Conservation (phyloP, 2,113 vertebrate genomes). For the Dromas ardeola region DNA sequence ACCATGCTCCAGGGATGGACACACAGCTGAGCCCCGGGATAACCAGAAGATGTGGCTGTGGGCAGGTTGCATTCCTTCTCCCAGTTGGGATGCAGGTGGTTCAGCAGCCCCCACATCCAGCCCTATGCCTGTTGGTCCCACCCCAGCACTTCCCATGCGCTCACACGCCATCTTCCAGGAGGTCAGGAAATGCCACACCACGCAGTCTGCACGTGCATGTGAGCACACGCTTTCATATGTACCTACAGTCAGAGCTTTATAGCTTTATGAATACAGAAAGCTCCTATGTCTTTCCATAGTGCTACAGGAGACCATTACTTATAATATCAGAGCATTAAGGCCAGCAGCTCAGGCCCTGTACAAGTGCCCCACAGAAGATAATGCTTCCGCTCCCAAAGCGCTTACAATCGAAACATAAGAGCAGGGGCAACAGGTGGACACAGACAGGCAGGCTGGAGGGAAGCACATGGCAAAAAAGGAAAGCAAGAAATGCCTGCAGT, state of each 20-base stretch:
- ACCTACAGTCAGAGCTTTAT: not conserved
- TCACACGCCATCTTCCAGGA: not conserved
- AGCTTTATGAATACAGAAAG: not conserved
- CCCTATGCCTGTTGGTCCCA: not conserved
- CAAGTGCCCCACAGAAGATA: not conserved
- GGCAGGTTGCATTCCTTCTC: not conserved
- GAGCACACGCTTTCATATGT: fast-evolving
- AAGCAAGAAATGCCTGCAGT: not conserved
- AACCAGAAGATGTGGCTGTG: not conserved
- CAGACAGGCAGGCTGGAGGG: constrained; percentile 24
- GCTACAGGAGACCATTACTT: not conserved
- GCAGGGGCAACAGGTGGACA: constrained; percentile 13
- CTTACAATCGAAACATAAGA: not conserved
- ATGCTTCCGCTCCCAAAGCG: not conserved
- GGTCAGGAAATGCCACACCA: not conserved
- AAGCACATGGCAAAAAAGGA: not conserved
- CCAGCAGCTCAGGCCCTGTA: not conserved
- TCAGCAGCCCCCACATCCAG: not conserved
- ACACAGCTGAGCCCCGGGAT: not conserved
- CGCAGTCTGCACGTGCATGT: fast-evolving
- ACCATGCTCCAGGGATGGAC: not conserved
- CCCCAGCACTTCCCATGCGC: not conserved
- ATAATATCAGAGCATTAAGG: not conserved
- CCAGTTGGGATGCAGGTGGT: too few species aligned
- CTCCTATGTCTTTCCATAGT: not conserved